A percentile compares a stretch with the other conserved stretches of the same genome.
Evolutionary conservation across 1,140 invertebrate species (phyloP).

Genomic region (Zaprionus africanus): DNA sequence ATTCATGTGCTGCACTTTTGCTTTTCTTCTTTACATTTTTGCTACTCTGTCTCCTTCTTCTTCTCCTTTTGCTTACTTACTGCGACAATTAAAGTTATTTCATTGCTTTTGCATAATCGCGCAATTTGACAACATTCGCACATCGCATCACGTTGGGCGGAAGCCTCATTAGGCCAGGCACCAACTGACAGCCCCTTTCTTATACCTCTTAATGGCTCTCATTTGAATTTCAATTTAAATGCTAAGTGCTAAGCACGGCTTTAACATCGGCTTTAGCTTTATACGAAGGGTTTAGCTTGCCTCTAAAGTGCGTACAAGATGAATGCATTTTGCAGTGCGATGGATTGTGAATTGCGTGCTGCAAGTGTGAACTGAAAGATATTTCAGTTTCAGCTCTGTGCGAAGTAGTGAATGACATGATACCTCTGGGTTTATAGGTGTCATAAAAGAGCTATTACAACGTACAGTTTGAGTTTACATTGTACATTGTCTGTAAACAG

Average conservation of each 20-base stretch:
- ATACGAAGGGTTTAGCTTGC: slow-evolving; percentile 4
- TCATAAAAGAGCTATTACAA: neutral
- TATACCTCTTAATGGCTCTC: slow-evolving; percentile 45
- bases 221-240: slow-evolving; percentile 65
- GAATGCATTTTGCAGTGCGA: slow-evolving; percentile 37
- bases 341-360: slow-evolving; percentile 45
- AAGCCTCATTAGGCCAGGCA: slow-evolving; percentile 27
- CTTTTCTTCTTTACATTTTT: slow-evolving; percentile 18
- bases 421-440: neutral
- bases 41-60: neutral
- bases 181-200: slow-evolving; percentile 54
- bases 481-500: neutral
- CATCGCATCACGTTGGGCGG: neutral
- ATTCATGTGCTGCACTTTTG: slow-evolving; percentile 42
- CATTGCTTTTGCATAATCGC: slow-evolving; percentile 63
- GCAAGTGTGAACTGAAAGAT: slow-evolving; percentile 57
- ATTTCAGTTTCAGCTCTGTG: neutral
- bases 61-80: slow-evolving; percentile 27
- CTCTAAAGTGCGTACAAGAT: slow-evolving; percentile 72
- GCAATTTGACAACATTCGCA: slow-evolving; percentile 66
- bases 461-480: neutral
- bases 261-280: slow-evolving; percentile 22
- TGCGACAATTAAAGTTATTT: slow-evolving; percentile 70
- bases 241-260: slow-evolving; percentile 46
- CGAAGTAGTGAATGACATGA: neutral